Evolutionary conservation across 2,888 invertebrate genomes (phyloP).

Genomic region (Drosophila emarginata): DNA sequence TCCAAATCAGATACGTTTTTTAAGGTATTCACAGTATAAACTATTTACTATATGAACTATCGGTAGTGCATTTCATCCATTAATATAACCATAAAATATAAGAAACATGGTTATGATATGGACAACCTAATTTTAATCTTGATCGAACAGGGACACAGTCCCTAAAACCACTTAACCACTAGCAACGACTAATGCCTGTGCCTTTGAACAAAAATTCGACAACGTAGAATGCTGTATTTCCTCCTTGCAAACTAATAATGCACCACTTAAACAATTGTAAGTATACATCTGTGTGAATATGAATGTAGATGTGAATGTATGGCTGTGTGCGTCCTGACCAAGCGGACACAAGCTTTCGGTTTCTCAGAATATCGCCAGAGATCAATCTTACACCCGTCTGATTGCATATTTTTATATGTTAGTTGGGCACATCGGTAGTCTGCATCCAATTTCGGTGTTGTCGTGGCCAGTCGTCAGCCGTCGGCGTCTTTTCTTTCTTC

Average conservation of each 20-base stretch:
- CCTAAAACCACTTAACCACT: too few relatives aligned
- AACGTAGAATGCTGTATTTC: slow-evolving; percentile 37
- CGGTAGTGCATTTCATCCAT: too few relatives aligned
- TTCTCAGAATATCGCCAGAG: slow-evolving; percentile 80
- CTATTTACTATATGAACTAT: neutral
- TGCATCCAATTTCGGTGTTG: slow-evolving; percentile 71
- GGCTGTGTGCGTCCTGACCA: slow-evolving; percentile 33
- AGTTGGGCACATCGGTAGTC: slow-evolving; percentile 67
- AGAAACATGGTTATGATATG: too few relatives aligned
- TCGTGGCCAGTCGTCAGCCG: slow-evolving; percentile 34
- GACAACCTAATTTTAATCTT: too few relatives aligned
- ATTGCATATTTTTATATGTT: slow-evolving; percentile 80
- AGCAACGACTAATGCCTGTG: too few relatives aligned
- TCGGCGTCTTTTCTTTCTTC: slow-evolving; percentile 36
- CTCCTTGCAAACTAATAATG: slow-evolving; percentile 18
- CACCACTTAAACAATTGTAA: slow-evolving; percentile 26
- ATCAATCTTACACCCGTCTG: slow-evolving; percentile 79
- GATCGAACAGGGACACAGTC: too few relatives aligned
- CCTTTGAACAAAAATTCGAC: slow-evolving; percentile 44
- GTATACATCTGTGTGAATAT: slow-evolving; percentile 11
- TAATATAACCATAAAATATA: too few relatives aligned
- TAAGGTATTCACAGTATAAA: too few relatives aligned
- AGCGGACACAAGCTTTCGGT: slow-evolving; percentile 47
- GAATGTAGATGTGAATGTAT: slow-evolving; percentile 12
- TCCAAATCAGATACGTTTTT: slow-evolving; percentile 75